A percentile compares a stretch with the other conserved stretches of the same genome.
Evolutionary conservation across 2,888 invertebrate species (phyloP).

Genomic region (Limnephilus lunatus): DNA sequence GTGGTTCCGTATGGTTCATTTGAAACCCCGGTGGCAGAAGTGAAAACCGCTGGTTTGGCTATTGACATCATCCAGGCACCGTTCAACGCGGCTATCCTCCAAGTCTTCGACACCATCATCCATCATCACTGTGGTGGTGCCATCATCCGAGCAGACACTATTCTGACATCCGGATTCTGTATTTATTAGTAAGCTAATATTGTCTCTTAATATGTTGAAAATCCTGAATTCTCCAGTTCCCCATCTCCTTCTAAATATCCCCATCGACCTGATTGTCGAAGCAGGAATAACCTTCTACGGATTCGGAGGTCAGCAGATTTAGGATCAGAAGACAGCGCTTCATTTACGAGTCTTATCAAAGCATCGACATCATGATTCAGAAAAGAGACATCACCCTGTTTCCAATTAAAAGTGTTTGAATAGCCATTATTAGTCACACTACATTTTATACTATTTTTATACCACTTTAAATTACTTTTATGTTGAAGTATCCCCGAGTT

Average conservation of each 20-base stretch:
- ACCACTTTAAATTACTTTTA: too few relatives aligned
- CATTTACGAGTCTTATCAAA: conserved; percentile 30
- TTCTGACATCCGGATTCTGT: conserved; percentile 34
- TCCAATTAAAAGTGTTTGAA: not conserved
- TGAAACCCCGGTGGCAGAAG: not conserved
- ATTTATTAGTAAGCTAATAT: not conserved
- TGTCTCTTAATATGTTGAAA: not conserved
- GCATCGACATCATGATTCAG: conserved; percentile 14
- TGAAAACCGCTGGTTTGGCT: not conserved
- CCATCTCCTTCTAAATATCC: too few relatives aligned
- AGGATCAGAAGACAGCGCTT: not conserved
- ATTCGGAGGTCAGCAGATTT: conserved; percentile 33
- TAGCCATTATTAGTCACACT: not conserved
- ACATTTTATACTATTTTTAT: too few relatives aligned
- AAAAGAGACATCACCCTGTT: not conserved
- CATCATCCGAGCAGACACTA: not conserved
- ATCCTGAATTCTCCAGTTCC: not conserved
- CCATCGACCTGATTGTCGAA: too few relatives aligned
- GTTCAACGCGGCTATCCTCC: not conserved
- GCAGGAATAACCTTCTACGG: too few relatives aligned
- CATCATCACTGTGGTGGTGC: conserved; percentile 18
- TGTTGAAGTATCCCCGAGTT: too few relatives aligned
- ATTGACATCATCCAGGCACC: conserved; percentile 23
- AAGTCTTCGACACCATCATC: not conserved
- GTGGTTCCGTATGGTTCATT: not conserved